Base-by-base conservation (phyloP, 35 echinoderm and acorn worm genomes). In the Chiridota heheva region DNA sequence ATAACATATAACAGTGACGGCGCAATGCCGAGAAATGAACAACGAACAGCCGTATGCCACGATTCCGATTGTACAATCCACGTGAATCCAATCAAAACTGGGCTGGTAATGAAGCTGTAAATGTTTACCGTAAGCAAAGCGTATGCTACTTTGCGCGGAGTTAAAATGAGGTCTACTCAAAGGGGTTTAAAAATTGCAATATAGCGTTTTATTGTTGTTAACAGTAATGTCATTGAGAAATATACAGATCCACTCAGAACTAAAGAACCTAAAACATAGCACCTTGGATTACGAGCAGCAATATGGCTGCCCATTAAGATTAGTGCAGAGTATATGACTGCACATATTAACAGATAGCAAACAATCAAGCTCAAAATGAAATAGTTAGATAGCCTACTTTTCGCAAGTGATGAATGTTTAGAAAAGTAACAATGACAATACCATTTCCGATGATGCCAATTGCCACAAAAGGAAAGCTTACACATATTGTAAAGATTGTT, bases 1-100 rank as follows among this genome's bases (percentile, higher is more conserved):
- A 72, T n/a, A 28, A 63, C 55, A 35, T 76, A 85, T 40, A 18
- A 18, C 12, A 29, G 27, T 16, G 73, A 77, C 30, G 47, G 45
- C 8, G 38, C 29, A 0, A 77, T 77, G 30, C 55, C 55, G 2
- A 5, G 8, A 1, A 77, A 13, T 46, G 55, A 13, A 77, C 73
- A 77, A 12, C 73, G 6, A 17, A 16, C 38, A 13, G 47, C 15
- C 24, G 47, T 36, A 18, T 39, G 29, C 73, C 73, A 77, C 30
- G 60, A 60, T 8, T 58, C 73, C 40, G 7, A 46, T 17, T 77
- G 12, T 18, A 46, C 73, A 20, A 77, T 77, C 73, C 73, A 77
- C n/a, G 39, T 36, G 22, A 77, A 58, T 36, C 73, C 73, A 30
- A 24, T 13, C 36, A 13, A 29, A 30, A 29, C 20, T 36, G 15